These are phyloP conservation scores for Zootoca vivipara DNA, from an alignment of 2,113 vertebrate species.

Conservation along the genomic window DNA sequence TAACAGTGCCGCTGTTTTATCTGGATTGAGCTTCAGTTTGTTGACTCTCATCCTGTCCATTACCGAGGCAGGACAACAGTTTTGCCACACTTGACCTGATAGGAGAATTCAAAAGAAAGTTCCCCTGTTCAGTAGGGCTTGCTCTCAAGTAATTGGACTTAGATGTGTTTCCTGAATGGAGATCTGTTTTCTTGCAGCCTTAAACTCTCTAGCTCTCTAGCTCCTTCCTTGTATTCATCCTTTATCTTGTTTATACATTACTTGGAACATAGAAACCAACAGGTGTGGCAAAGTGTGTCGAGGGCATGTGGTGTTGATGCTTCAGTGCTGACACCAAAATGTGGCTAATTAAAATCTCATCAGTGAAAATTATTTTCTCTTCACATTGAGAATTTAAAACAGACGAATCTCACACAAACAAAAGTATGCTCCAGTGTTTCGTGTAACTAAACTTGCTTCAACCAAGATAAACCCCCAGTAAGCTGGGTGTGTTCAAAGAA, in stretches of 20 bases:
- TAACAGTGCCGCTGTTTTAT: no score
- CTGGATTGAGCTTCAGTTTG: no score
- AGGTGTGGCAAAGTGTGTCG: slow-evolving; percentile 38
- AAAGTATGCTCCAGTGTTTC: not conserved
- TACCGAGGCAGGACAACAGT: no score
- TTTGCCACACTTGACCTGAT: no score
- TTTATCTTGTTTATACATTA: slow-evolving; percentile 53
- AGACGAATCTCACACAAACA: not conserved
- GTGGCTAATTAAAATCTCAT: slow-evolving; percentile 53
- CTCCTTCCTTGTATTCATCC: slow-evolving; percentile 39
- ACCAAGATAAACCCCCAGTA: not conserved
- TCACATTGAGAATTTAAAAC: slow-evolving; percentile 54
- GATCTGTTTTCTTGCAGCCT: slow-evolving; percentile 53
- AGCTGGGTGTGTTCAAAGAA: not conserved
- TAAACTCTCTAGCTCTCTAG: slow-evolving; percentile 36
- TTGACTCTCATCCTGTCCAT: no score
- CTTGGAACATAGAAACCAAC: slow-evolving; percentile 59
- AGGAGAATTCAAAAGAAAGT: not conserved
- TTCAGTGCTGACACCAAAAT: slow-evolving; percentile 23
- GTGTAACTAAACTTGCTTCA: slow-evolving; percentile 2
- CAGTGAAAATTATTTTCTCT: not conserved
- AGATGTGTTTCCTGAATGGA: slow-evolving; percentile 50
- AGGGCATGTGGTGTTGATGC: slow-evolving; percentile 29
- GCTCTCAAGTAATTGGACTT: not conserved
- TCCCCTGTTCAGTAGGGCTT: not conserved